Base-by-base conservation (phyloP, 2,797 vertebrate genomes). In the Enteromius afrohamiltoni region DNA sequence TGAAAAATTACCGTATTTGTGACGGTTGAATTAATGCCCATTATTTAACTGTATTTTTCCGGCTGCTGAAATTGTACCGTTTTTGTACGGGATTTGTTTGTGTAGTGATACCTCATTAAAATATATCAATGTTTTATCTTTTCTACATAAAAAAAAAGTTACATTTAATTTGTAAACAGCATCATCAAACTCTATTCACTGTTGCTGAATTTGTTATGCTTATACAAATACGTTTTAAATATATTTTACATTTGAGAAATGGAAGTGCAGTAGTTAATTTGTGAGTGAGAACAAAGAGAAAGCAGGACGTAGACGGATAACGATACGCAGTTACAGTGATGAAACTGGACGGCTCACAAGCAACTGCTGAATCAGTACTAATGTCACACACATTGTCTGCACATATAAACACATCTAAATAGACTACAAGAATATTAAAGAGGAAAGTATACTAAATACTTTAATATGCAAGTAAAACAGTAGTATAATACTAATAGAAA, bases 361-460 rank as follows among this genome's bases (percentile, higher is more conserved):
- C 82, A 79, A 71, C 55, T 73, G 83, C 82, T 86, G 82, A 86
- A 45, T 80, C 77, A 80, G 71, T 65, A 21, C 34, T 79, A 62
- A 70, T 83, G 81, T 71, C 81, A 65, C 60, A 40, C 53, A 51
- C 60, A 37, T 21, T n/a, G 53, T 55, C 21, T 58, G 53, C 9
- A 3, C 19, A n/a, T n/a, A 55, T n/a, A 58, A 3, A 13, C n/a
- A 26, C 13, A 60, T 60, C 23, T 26, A 23, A 13, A 60, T 23
- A 23, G n/a, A 11, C n/a, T 23, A 26, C 1, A 4, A 13, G 23
- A 23, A 11, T 23, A 58, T 21, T 58, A 58, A 58, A 58, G n/a
- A 58, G 53, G 8, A 58, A 3, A 23, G 55, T 11, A 4, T 23
- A 23, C 21, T 58, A 53, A 53, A 53, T 53, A 53, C 19, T 21